A percentile compares a stretch with the other conserved stretches of the same genome.
These are phyloP conservation scores for Pseudolaguvia tuberculata DNA, from an alignment of 2,113 vertebrate genomes.

Conservation along the genomic window DNA sequence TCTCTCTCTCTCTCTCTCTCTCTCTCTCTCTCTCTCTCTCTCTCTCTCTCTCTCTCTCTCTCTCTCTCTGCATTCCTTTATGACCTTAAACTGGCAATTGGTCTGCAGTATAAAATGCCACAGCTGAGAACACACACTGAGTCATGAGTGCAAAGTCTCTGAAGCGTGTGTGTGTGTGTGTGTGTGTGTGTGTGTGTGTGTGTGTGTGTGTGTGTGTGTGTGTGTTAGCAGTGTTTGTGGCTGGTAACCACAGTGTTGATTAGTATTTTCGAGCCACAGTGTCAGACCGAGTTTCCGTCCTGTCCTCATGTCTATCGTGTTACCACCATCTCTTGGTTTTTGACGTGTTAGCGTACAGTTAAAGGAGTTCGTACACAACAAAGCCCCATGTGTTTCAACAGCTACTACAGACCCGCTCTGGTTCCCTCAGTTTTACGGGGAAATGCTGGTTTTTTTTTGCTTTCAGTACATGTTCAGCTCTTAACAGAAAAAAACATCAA, in stretches of 20 bases:
- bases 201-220: too few species aligned
- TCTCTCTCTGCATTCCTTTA: background rate
- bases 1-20: background rate
- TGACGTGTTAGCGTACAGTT: constrained; percentile 6
- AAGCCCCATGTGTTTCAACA: background rate
- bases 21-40: background rate
- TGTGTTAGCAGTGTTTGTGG: background rate
- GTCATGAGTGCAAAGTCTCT: background rate
- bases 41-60: background rate
- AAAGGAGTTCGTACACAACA: constrained; percentile 17
- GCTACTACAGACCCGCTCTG: background rate
- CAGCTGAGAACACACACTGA: constrained; percentile 16
- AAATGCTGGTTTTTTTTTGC: background rate
- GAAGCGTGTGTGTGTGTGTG: constrained; percentile 5
- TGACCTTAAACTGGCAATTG: background rate
- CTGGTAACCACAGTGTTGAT: constrained; percentile 31
- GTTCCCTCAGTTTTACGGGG: background rate
- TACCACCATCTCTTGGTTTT: constrained; percentile 10
- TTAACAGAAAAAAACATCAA: background rate
- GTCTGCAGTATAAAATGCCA: background rate
- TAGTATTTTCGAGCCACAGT: constrained; percentile 18
- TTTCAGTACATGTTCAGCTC: background rate
- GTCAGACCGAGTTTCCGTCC: background rate
- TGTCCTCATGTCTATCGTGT: constrained; percentile 19
- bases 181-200: constrained; percentile 18